Evolutionary conservation across 2,113 vertebrate genomes (phyloP).

Genomic region (Nothocercus nigrocapillus): DNA sequence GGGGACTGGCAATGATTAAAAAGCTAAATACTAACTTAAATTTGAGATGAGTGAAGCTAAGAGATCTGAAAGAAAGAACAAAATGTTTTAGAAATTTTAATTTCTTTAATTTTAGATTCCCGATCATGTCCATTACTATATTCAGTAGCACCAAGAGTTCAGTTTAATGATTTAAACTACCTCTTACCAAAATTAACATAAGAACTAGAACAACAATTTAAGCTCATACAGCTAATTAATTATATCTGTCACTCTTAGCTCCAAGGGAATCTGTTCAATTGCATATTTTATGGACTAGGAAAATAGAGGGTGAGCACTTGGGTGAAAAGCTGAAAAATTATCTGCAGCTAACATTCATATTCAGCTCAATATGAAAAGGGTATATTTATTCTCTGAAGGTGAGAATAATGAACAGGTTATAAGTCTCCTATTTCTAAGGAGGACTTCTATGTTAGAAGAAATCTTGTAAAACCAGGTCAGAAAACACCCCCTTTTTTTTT

Average conservation of each 20-base stretch:
- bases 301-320: slow-evolving; percentile 9
- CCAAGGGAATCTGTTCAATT: slow-evolving; percentile 17
- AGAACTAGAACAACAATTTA: slow-evolving; percentile 18
- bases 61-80: background rate
- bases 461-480: background rate
- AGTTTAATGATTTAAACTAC: slow-evolving; percentile 50
- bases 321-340: slow-evolving; percentile 57
- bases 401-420: background rate
- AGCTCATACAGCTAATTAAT: slow-evolving; percentile 57
- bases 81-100: background rate
- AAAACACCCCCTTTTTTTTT: background rate
- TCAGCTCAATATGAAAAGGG: background rate
- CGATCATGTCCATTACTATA: background rate
- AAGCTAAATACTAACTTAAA: background rate
- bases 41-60: background rate
- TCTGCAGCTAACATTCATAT: background rate
- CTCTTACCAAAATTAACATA: slow-evolving; percentile 52
- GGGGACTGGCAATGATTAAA: background rate
- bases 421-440: background rate
- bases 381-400: slow-evolving; percentile 8
- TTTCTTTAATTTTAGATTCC: slow-evolving; percentile 23
- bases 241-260: slow-evolving; percentile 27
- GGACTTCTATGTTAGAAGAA: background rate
- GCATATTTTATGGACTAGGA: slow-evolving; percentile 41
- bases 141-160: background rate